phyloP scores from a whole-genome alignment of 2,888 invertebrate species.

The Spodoptera littoralis region DNA sequence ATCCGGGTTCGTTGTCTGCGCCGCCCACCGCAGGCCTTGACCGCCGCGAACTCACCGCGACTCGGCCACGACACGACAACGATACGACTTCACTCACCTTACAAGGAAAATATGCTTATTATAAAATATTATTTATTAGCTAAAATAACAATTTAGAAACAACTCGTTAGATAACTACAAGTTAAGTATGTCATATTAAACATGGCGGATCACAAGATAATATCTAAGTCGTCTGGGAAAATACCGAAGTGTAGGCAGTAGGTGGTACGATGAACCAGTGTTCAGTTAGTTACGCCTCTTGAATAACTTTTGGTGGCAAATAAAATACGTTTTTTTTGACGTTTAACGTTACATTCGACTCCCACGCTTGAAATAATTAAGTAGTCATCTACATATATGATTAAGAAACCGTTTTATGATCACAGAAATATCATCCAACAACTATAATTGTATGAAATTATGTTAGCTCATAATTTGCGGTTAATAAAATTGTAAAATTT shows the following conservation, averaged over 20 bases:
- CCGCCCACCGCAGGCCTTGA: slow-evolving; percentile 86
- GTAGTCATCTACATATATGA: slow-evolving; percentile 34
- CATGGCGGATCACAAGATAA: slow-evolving; percentile 22
- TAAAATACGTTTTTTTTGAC: slow-evolving; percentile 22
- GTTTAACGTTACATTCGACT: slow-evolving; percentile 14
- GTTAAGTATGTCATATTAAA: slow-evolving; percentile 20
- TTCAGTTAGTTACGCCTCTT: slow-evolving; percentile 31
- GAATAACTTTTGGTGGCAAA: slow-evolving; percentile 27
- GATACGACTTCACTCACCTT: slow-evolving; percentile 1
- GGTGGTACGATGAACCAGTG: slow-evolving; percentile 33
- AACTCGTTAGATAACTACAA: neutral
- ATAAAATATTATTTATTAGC: neutral
- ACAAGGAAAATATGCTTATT: no score
- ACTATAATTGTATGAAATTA: slow-evolving; percentile 16
- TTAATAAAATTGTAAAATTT: slow-evolving; percentile 10
- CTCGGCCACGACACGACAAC: slow-evolving; percentile 48
- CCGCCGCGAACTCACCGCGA: slow-evolving; percentile 76
- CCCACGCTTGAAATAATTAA: slow-evolving; percentile 31
- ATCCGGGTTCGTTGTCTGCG: slow-evolving; percentile 84
- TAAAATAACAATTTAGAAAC: neutral
- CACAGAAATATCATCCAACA: slow-evolving; percentile 10
- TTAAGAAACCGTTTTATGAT: slow-evolving; percentile 19
- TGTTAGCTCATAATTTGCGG: slow-evolving; percentile 23
- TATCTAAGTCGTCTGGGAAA: slow-evolving; percentile 49
- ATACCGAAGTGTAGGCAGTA: slow-evolving; percentile 14